phyloP scores from a whole-genome alignment of 2,888 invertebrate genomes.

The Cyclophora albipunctata region DNA sequence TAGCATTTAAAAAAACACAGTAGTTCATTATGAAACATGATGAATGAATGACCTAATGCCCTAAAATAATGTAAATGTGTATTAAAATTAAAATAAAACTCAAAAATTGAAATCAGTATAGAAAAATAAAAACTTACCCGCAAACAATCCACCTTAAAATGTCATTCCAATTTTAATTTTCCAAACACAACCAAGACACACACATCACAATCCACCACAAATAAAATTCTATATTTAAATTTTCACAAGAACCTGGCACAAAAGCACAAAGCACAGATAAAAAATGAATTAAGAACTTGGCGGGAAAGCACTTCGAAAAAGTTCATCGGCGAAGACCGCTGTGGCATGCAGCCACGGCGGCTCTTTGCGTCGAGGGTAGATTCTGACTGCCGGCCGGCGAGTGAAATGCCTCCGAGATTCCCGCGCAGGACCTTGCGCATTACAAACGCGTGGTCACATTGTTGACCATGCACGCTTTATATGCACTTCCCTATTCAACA shows the following conservation, averaged over 20 bases:
- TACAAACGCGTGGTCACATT: conserved; percentile 32
- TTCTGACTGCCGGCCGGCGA: conserved; percentile 58
- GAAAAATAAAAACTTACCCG: conserved; percentile 17
- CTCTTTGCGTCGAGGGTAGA: conserved; percentile 32
- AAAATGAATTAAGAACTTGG: conserved; percentile 36
- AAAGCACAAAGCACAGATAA: conserved; percentile 32
- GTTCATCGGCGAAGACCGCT: conserved; percentile 38
- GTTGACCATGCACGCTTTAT: conserved; percentile 40
- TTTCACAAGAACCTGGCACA: conserved; percentile 25
- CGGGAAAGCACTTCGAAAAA: conserved; percentile 65
- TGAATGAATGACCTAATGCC: too few species aligned
- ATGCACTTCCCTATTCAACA: conserved; percentile 31
- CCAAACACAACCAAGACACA: conserved; percentile 33
- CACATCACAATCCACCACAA: conserved; percentile 37
- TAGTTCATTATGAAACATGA: too few species aligned
- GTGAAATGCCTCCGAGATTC: conserved; percentile 29
- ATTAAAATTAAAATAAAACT: too few species aligned
- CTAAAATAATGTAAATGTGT: too few species aligned
- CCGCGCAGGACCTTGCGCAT: conserved; percentile 63
- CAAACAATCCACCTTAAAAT: conserved; percentile 12
- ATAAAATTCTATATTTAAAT: conserved; percentile 11
- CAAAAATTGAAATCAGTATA: too few species aligned
- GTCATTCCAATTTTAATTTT: conserved; percentile 34
- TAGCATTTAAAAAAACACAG: too few species aligned
- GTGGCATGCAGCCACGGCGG: conserved; percentile 32